A percentile compares a stretch with the other conserved stretches of the same genome.
Evolutionary conservation across 2,113 vertebrate species (phyloP).

Genomic region (Alligator sinensis): DNA sequence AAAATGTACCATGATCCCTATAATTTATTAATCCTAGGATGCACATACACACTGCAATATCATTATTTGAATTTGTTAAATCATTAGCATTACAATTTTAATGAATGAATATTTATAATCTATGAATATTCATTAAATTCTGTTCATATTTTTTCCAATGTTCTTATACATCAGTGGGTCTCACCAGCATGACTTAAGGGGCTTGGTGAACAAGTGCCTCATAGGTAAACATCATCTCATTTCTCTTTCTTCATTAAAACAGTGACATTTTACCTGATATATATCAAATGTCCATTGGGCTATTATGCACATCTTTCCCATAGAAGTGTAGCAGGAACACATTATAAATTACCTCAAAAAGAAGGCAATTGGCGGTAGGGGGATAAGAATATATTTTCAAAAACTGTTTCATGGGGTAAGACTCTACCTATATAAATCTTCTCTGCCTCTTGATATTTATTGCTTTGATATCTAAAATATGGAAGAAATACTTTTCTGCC

Average conservation of each 20-base stretch:
- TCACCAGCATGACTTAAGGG: background rate
- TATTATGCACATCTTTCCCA: background rate
- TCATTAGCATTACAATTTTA: background rate
- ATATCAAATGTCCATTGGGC: background rate
- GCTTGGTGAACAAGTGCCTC: background rate
- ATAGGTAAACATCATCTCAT: background rate
- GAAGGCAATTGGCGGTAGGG: background rate
- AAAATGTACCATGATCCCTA: background rate
- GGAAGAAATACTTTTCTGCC: constrained; percentile 31
- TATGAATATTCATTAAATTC: background rate
- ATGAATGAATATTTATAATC: background rate
- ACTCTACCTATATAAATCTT: background rate
- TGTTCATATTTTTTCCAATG: background rate
- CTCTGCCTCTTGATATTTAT: background rate
- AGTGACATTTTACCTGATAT: background rate
- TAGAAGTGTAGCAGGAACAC: background rate
- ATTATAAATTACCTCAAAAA: background rate
- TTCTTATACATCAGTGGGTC: background rate
- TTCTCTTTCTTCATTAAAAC: background rate
- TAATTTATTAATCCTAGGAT: background rate
- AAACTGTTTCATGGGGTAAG: constrained; percentile 11
- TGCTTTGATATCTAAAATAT: constrained; percentile 41
- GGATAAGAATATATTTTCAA: background rate
- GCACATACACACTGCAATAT: background rate
- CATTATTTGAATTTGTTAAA: background rate